Percentiles rank a stretch among this genome's conserved stretches.
phyloP scores from a whole-genome alignment of 2,888 invertebrate genomes.

The Stenodera caucasica region DNA sequence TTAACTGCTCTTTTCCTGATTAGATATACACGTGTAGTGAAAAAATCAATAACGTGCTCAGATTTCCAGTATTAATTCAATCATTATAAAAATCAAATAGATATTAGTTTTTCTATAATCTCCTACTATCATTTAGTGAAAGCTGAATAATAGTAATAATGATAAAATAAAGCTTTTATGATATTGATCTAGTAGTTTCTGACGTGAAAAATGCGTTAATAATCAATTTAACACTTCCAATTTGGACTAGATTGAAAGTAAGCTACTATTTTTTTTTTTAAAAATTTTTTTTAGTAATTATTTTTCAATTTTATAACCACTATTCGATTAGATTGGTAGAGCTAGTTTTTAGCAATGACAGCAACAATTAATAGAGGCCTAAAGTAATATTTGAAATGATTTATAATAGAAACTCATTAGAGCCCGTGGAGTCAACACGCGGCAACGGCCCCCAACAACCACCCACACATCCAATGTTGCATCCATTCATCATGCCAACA shows the following conservation, averaged over 20 bases:
- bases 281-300: too few relatives aligned
- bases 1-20: slow-evolving; percentile 30
- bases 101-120: too few relatives aligned
- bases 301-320: too few relatives aligned
- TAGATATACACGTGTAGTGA: slow-evolving; percentile 34
- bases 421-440: slow-evolving; percentile 45
- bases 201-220: too few relatives aligned
- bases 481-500: slow-evolving; percentile 35
- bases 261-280: too few relatives aligned
- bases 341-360: slow-evolving; percentile 47
- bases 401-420: slow-evolving; percentile 52
- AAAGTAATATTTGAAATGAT: slow-evolving; percentile 42
- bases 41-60: slow-evolving; percentile 40
- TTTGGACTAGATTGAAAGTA: too few relatives aligned
- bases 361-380: slow-evolving; percentile 50
- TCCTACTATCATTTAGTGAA: too few relatives aligned
- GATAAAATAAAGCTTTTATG: too few relatives aligned
- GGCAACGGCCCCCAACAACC: slow-evolving; percentile 28
- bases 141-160: too few relatives aligned
- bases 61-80: slow-evolving; percentile 33
- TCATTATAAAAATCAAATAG: slow-evolving; percentile 36
- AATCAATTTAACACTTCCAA: background rate
- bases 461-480: slow-evolving; percentile 31
- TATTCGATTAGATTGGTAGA: slow-evolving; percentile 39
- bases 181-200: too few relatives aligned